Evolutionary conservation across 2,113 vertebrate genomes (phyloP), one percentile per base, ranked within the genome.

Genomic region (Smithornis capensis): DNA sequence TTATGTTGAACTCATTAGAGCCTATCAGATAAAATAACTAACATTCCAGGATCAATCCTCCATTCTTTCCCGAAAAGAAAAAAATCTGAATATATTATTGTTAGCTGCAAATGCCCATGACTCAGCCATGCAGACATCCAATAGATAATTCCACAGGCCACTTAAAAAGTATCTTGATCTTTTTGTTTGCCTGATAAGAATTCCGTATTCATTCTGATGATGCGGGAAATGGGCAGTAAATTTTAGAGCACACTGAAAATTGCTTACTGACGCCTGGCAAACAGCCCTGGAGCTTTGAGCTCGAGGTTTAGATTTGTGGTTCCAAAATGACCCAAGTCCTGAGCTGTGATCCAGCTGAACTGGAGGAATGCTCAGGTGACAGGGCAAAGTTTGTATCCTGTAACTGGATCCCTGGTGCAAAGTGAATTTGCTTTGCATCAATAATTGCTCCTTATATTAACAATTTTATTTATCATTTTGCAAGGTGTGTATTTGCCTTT

Each of bases 1-100:
- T 98, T 98, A 95, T 97, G 96, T 89, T 97, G 94, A 96, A 94
- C 97, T 98, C 97, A 97, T 97, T 98, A 98, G 94, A 96, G 97
- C 97, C 97, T 97, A 97, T 97, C 96, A 95, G 97, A 98, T 98
- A 97, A 98, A 97, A 98, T 98, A 98, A 96, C 95, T 98, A 65
- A 88, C 97, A 98, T 98, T 98, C 98, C 98, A 97, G 94, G 94
- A 97, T 97, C 97, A 97, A 96, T 97, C 92, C 95, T 90, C 95
- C 89, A 95, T 96, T 97, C 95, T 90, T 97, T 92, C 69, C 75
- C 15, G 29, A 52, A 94, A 96, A 95, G 96, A 95, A 96, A 82
- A 97, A 96, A 95, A 95, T 94, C 95, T 97, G 97, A 97, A 92
- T 97, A 78, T 96, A 90, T 96, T 96, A 95, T 96, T 94, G 69